A percentile compares a stretch with the other conserved stretches of the same genome.
These are phyloP conservation scores for Danaus chrysippus DNA, from an alignment of 2,888 invertebrate species.

Conservation along the genomic window DNA sequence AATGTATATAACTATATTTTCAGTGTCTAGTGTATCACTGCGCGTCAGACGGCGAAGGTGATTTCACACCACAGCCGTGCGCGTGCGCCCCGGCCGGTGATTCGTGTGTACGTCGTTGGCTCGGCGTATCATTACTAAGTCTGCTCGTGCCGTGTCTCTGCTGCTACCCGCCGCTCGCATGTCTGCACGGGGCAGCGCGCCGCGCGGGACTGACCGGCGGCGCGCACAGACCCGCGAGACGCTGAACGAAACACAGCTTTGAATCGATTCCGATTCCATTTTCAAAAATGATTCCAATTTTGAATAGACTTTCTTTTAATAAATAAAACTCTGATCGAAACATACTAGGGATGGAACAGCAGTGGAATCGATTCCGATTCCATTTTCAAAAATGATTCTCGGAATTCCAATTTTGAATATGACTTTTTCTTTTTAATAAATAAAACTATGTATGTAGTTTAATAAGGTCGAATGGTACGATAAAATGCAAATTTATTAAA, in stretches of 20 bases:
- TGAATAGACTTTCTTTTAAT: slow-evolving; percentile 29
- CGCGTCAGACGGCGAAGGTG: slow-evolving; percentile 93
- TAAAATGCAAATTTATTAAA: no score
- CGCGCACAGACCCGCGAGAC: slow-evolving; percentile 72
- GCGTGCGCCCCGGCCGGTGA: slow-evolving; percentile 84
- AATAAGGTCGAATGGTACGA: no score
- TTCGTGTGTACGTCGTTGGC: slow-evolving; percentile 84
- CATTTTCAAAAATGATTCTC: no score
- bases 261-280: neutral
- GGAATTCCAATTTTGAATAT: no score
- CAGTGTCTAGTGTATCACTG: slow-evolving; percentile 95
- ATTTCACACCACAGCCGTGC: slow-evolving; percentile 91
- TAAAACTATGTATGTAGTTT: no score
- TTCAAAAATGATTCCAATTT: slow-evolving; percentile 28
- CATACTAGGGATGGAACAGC: no score
- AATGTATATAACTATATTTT: slow-evolving; percentile 18
- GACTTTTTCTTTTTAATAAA: no score
- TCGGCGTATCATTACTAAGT: slow-evolving; percentile 90
- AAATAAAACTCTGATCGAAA: no score
- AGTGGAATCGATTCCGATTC: no score
- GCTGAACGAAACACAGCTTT: slow-evolving; percentile 14
- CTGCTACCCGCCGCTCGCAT: slow-evolving; percentile 93
- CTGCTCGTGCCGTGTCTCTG: slow-evolving; percentile 95
- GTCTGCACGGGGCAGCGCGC: slow-evolving; percentile 90
- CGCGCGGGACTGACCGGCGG: slow-evolving; percentile 91